Evolutionary conservation across 2,888 invertebrate species (phyloP).

Genomic region (Schizaphis graminum): DNA sequence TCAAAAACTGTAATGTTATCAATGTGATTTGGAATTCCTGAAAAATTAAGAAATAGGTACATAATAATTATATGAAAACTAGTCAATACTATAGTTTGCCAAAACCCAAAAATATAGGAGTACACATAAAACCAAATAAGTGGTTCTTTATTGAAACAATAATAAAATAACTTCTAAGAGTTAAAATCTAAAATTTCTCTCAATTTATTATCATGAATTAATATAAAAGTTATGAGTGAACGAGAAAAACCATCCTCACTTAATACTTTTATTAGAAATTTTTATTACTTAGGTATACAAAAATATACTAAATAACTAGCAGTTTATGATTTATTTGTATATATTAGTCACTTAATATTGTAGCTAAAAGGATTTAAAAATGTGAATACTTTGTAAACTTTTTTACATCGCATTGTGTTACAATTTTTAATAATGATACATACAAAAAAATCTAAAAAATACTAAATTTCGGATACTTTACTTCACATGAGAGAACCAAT

Average conservation of each 20-base stretch:
- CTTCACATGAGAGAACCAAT: not conserved
- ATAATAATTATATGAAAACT: not conserved
- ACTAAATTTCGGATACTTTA: not conserved
- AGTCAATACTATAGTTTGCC: not conserved
- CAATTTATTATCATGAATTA: not conserved
- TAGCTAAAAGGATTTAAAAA: not conserved
- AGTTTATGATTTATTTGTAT: not conserved
- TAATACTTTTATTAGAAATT: not conserved
- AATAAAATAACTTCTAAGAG: not conserved
- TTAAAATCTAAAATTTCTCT: not conserved
- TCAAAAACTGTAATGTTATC: constrained; percentile 97
- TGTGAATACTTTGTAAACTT: not conserved
- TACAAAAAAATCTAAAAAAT: too few species aligned
- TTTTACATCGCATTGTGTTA: not conserved
- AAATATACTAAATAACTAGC: not conserved
- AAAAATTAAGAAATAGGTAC: constrained; percentile 68
- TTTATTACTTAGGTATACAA: not conserved
- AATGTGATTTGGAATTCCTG: constrained; percentile 94
- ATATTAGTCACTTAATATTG: not conserved
- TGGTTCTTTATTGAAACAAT: not conserved
- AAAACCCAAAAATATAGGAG: not conserved
- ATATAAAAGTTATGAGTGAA: not conserved
- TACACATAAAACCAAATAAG: not conserved
- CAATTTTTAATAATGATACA: not conserved
- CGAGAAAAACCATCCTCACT: not conserved